Conservation (phyloP, 2,888 invertebrate genomes). For the Nudaria mundana region DNA sequence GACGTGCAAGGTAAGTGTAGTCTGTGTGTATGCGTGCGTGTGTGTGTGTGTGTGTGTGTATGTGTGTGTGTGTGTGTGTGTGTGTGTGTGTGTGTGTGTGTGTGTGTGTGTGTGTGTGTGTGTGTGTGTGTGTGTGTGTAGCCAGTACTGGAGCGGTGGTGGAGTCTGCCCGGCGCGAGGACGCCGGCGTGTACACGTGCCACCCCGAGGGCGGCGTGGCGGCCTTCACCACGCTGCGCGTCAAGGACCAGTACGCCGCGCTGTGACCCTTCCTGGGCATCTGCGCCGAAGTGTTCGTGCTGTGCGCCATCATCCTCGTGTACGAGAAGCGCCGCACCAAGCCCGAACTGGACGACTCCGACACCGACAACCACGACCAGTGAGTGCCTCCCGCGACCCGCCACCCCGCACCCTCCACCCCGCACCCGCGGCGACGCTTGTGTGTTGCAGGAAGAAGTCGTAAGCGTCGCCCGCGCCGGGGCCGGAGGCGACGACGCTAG, state of each 20-base stretch:
- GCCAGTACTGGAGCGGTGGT: conserved; percentile 84
- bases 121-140: conserved; percentile 76
- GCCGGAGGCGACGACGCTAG: conserved; percentile 15
- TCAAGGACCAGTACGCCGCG: conserved; percentile 96
- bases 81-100: no score
- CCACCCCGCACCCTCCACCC: not conserved
- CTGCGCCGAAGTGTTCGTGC: conserved; percentile 95
- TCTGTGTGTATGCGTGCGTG: no score
- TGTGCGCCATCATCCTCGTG: conserved; percentile 96
- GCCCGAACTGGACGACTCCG: conserved; percentile 95
- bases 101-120: no score
- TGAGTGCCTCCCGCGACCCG: conserved; percentile 79
- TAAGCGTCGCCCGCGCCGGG: conserved; percentile 40
- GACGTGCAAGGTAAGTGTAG: conserved; percentile 80
- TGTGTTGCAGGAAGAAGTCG: conserved; percentile 64
- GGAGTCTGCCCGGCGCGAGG: conserved; percentile 82
- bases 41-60: conserved; percentile 71
- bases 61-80: no score
- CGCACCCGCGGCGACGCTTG: conserved; percentile 14
- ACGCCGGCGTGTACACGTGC: conserved; percentile 82
- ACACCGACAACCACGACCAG: conserved; percentile 95
- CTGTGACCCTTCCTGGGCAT: conserved; percentile 99
- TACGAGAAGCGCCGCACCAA: conserved; percentile 98
- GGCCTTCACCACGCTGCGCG: conserved; percentile 80
- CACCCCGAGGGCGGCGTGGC: conserved; percentile 37